phyloP scores from a whole-genome alignment of 2,888 invertebrate genomes.

The Eudemis profundana region DNA sequence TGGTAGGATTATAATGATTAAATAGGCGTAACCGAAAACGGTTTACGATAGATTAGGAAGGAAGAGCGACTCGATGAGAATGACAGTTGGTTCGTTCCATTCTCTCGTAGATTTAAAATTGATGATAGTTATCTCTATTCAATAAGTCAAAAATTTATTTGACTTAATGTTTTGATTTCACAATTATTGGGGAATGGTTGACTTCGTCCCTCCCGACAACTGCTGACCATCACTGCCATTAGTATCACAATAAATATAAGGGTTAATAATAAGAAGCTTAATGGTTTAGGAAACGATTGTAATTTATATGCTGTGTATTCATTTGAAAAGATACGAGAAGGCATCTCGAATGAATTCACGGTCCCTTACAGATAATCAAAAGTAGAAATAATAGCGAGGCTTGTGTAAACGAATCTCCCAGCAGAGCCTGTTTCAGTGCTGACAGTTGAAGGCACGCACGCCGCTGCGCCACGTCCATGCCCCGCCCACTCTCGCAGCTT shows the following conservation, averaged over 20 bases:
- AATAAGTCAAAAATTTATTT: conserved; percentile 61
- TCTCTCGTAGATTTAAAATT: conserved; percentile 54
- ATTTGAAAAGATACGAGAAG: conserved; percentile 20
- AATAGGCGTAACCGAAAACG: conserved; percentile 48
- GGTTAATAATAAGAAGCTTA: conserved; percentile 58
- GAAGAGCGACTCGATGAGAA: conserved; percentile 48
- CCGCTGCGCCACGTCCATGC: background rate
- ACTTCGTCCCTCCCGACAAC: conserved; percentile 74
- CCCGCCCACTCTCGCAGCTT: background rate
- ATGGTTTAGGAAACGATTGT: conserved; percentile 59
- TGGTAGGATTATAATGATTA: conserved; percentile 52
- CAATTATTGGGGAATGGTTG: conserved; percentile 66
- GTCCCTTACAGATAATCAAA: conserved; percentile 5
- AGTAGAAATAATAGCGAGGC: conserved; percentile 12
- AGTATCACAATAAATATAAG: conserved; percentile 65
- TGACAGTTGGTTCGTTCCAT: conserved; percentile 48
- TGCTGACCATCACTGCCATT: conserved; percentile 81
- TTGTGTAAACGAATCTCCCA: conserved; percentile 46
- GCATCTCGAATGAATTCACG: conserved; percentile 10
- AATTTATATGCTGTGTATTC: conserved; percentile 42
- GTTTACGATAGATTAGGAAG: conserved; percentile 53
- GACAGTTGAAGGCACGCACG: conserved; percentile 28
- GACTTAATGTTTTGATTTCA: conserved; percentile 61
- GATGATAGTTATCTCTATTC: conserved; percentile 50
- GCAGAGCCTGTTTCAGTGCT: conserved; percentile 77